phyloP scores from a whole-genome alignment of 2,113 vertebrate species.

The Aegotheles bennettii region DNA sequence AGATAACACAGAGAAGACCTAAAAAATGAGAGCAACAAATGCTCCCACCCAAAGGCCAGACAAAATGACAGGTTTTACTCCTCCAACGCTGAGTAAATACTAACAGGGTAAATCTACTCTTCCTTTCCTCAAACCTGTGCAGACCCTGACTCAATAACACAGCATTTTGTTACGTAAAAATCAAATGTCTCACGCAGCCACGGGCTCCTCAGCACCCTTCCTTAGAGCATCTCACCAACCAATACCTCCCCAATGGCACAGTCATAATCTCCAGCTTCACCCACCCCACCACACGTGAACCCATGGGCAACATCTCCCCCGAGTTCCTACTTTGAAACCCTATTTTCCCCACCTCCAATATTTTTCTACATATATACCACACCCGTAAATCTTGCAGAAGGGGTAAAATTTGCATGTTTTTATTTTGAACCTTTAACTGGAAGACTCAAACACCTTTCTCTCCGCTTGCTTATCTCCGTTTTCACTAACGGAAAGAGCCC shows the following conservation, averaged over 20 bases:
- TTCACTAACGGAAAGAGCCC: background rate
- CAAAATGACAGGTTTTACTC: background rate
- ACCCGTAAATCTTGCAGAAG: background rate
- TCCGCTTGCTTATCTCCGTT: background rate
- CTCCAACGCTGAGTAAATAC: background rate
- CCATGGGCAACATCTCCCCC: fast-evolving
- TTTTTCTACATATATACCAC: background rate
- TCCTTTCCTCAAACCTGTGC: background rate
- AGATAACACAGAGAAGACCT: background rate
- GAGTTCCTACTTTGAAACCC: background rate
- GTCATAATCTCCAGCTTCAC: background rate
- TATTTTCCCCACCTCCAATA: background rate
- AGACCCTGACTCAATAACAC: background rate
- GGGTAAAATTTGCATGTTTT: background rate
- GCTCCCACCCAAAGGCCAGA: background rate
- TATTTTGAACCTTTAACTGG: background rate
- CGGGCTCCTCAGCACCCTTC: background rate
- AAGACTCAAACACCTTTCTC: background rate
- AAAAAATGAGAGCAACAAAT: background rate
- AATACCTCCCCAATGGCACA: background rate
- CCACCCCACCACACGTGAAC: background rate
- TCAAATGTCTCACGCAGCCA: background rate
- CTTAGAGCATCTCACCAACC: background rate
- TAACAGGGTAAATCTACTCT: background rate
- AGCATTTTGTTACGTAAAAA: background rate